phyloP scores from a whole-genome alignment of 2,797 vertebrate species.

The Catamblyrhynchus diadema region DNA sequence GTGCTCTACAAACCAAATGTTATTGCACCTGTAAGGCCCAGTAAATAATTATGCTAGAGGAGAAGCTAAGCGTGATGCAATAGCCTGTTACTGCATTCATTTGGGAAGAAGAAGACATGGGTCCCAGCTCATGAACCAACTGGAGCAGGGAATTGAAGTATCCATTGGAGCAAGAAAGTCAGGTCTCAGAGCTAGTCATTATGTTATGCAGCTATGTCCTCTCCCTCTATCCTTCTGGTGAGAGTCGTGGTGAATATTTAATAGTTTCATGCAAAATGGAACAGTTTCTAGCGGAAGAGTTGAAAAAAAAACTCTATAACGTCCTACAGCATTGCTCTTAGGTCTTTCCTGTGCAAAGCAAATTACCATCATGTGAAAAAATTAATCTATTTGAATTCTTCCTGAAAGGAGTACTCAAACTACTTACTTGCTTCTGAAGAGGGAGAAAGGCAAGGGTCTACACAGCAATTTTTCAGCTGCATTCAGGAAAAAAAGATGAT shows the following conservation, averaged over 20 bases:
- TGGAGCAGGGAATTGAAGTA: constrained; percentile 52
- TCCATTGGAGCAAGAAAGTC: constrained; percentile 26
- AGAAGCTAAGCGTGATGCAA: neutral
- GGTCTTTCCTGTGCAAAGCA: neutral
- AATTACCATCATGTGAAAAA: neutral
- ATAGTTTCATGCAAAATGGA: constrained; percentile 34
- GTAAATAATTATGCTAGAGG: neutral
- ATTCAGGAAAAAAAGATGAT: neutral
- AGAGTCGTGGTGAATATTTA: constrained; percentile 21
- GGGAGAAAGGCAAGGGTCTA: neutral
- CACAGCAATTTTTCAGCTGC: neutral
- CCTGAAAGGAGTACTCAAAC: neutral
- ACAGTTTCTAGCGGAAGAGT: neutral
- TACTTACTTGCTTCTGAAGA: neutral
- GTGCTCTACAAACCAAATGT: neutral
- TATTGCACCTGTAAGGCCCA: neutral
- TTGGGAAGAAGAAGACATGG: neutral
- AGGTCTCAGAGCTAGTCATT: neutral
- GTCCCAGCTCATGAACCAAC: neutral
- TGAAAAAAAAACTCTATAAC: neutral
- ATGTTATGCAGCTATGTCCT: neutral
- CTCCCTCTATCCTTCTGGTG: neutral
- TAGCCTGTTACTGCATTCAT: neutral
- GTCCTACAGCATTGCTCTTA: neutral
- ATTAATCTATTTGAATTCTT: neutral